Percentiles rank a stretch among this genome's conserved stretches.
phyloP scores from a whole-genome alignment of 2,888 invertebrate species.

The Melanotus villosus region DNA sequence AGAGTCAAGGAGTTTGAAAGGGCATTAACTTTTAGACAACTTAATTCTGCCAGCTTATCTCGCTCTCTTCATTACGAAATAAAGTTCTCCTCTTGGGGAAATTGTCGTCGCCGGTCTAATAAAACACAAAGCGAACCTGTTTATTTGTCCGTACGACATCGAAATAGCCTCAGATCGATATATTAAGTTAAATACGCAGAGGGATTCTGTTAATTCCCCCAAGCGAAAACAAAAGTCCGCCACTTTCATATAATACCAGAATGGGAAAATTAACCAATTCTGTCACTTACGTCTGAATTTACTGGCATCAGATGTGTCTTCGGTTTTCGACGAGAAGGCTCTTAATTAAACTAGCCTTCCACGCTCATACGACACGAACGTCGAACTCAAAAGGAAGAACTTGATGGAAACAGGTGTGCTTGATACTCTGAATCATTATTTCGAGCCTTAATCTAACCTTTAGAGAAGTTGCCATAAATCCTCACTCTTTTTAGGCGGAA shows the following conservation, averaged over 20 bases:
- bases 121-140: slow-evolving; percentile 9
- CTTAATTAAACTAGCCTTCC: slow-evolving; percentile 9
- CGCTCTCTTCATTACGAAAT: neutral
- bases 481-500: neutral
- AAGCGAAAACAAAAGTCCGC: slow-evolving; percentile 4
- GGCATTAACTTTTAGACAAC: neutral
- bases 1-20: no score
- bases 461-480: neutral
- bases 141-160: slow-evolving; percentile 8
- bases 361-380: neutral
- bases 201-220: slow-evolving; percentile 9
- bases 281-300: neutral
- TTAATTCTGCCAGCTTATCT: neutral
- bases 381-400: neutral
- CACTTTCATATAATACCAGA: neutral
- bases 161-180: slow-evolving; percentile 4
- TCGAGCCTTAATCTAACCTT: neutral
- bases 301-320: slow-evolving; percentile 1
- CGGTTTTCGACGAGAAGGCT: slow-evolving; percentile 1
- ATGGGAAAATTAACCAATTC: slow-evolving; percentile 10
- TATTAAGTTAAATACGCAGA: neutral
- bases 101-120: neutral
- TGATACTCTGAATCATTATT: slow-evolving; percentile 18
- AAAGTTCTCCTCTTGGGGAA: neutral
- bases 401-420: slow-evolving; percentile 12